Percentiles rank a stretch among this genome's conserved stretches.
Evolutionary conservation across 2,888 invertebrate genomes (phyloP).

Genomic region (Enoplolaimus lenunculus): DNA sequence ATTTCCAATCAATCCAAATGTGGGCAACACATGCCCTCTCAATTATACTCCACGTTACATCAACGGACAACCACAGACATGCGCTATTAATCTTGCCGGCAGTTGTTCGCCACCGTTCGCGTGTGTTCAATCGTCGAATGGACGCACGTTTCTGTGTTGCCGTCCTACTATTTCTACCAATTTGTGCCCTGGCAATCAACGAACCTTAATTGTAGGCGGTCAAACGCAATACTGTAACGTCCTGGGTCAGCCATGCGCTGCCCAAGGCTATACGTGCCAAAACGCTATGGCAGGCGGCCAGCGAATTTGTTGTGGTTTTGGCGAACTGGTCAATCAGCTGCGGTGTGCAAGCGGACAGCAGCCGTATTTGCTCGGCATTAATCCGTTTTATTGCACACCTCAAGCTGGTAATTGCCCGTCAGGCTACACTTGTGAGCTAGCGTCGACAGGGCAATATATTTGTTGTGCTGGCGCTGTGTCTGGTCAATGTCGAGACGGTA

Average conservation of each 20-base stretch:
- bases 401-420: conserved; percentile 7
- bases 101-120: neutral
- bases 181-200: conserved; percentile 2
- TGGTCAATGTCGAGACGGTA: neutral
- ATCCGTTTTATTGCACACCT: conserved; percentile 3
- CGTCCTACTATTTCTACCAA: neutral
- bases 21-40: neutral
- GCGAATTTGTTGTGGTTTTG: conserved; percentile 9
- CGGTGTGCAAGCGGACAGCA: conserved; percentile 11
- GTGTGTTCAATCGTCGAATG: neutral
- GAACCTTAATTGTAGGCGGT: neutral
- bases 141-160: neutral
- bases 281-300: neutral
- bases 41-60: neutral
- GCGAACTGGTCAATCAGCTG: neutral
- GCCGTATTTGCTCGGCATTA: conserved; percentile 10
- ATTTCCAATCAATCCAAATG: too few relatives aligned
- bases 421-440: conserved; percentile 6
- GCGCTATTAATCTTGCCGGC: conserved; percentile 10
- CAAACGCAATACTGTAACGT: conserved; percentile 9
- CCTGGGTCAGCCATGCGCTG: conserved; percentile 7
- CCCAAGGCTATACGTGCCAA: conserved; percentile 15
- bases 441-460: conserved; percentile 1
- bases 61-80: neutral
- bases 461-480: neutral